Evolutionary conservation across 2,113 vertebrate genomes (phyloP), one percentile per base, ranked within the genome.

Genomic region (Eulacestoma nigropectus): DNA sequence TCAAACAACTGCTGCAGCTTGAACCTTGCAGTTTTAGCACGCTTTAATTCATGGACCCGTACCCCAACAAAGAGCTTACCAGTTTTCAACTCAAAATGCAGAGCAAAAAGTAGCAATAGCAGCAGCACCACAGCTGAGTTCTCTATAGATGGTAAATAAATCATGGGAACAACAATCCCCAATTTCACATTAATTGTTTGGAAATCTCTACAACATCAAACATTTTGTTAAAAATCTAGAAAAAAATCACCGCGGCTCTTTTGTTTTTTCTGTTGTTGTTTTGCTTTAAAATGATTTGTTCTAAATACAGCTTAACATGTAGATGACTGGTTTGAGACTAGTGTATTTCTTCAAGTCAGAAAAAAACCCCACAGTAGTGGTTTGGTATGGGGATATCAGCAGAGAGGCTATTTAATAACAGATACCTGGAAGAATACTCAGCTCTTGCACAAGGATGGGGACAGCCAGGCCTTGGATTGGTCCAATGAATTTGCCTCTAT

Each of bases 241-340:
- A 96, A 97, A 97, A 97, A 97, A 96, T 39, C 95, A 96, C 88
- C 78, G 64, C 47, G 21, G 89, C 93, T 98, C 97, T 98, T 98
- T 98, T 98, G 98, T 98, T 97, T 81, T 72, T 91, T 37, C 88
- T 88, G 60, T 93, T 93, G 97, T 97, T 98, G 98, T 98, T 98
- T 98, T 98, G 93, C 96, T 97, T 97, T 84, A 91, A 97, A 97
- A 96, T 98, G 41, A 98, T 98, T 98, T 98, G 96, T 96, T 98
- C 98, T 97, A 98, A 98, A 98, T 97, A 96, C 97, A 97, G 97
- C 96, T 97, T 97, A 98, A 98, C 98, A 96, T 97, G 97, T 97
- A 98, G 98, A 98, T 98, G 97, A 98, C 89, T 98, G 97, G 96
- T 98, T 98, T 98, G 97, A 98, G 95, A 97, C 92, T 78, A 82